Base-by-base conservation (phyloP, 2,888 invertebrate species). In the Scaeva pyrastri region DNA sequence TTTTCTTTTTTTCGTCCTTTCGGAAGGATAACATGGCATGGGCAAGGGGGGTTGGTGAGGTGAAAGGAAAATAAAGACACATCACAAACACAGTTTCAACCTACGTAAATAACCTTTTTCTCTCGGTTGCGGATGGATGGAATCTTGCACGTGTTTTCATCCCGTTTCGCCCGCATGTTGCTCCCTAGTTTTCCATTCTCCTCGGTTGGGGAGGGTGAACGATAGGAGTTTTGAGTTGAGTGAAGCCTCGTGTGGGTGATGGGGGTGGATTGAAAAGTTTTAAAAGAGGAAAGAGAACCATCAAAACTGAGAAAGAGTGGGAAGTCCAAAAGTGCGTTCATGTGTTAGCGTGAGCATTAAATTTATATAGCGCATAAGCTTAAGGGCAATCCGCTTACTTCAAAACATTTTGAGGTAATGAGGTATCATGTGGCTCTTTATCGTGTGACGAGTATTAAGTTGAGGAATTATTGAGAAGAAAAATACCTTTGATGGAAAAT, bases 301-400 rank as follows among this genome's bases (percentile, higher is more conserved):
- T 66, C n/a, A n/a, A n/a, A n/a, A n/a, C n/a, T n/a, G 10, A 7
- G 8, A 7, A 31, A 31, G 45, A 39, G 39, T 36, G 68, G 43
- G 16, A 55, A 26, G 60, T 43, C 48, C 48, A 45, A 74, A 52
- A 21, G 19, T 50, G 19, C 23, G 14, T 12, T 26, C 41, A 48
- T 56, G 79, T 70, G 48, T 58, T 31, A 50, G 72, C 64, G 68
- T 74, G 60, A 68, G 85, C 68, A 72, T 73, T 72, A 16, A 75
- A 76, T 80, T 76, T 72, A 75, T 72, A 75, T 80, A 66, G 68
- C 68, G 68, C 68, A 68, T 70, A 73, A 74, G 77, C 81, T 71
- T 71, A 39, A 64, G 70, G 77, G 73, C 77, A 81, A 86, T 82
- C 86, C 73, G 73, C 71, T 86, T 74, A 74, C 39, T 39, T 60